phyloP scores from a whole-genome alignment of 2,113 vertebrate genomes.

The Alethe diademata region DNA sequence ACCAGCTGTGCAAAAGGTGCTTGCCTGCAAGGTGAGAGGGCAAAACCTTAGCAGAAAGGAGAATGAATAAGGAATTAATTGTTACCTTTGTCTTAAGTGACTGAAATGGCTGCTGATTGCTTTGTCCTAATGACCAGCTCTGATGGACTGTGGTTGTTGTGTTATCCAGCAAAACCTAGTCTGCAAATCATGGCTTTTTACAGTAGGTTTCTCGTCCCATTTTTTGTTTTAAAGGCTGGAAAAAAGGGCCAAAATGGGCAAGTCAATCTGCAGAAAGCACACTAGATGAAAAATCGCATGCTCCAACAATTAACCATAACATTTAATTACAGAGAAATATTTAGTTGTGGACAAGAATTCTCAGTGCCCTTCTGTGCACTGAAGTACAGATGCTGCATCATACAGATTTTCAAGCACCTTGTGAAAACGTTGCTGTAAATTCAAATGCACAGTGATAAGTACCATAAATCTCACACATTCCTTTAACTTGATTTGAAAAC shows the following conservation, averaged over 20 bases:
- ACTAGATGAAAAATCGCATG: not conserved
- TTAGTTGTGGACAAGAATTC: not conserved
- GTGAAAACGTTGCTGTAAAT: not conserved
- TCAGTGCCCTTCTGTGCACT: not conserved
- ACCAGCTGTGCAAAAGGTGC: constrained; percentile 64
- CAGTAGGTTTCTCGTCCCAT: not conserved
- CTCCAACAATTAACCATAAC: not conserved
- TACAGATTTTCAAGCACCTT: not conserved
- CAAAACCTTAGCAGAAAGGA: constrained; percentile 44
- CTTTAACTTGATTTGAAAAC: not conserved
- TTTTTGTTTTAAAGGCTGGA: not conserved
- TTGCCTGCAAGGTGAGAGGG: constrained; percentile 5
- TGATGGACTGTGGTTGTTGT: not conserved
- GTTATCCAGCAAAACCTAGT: not conserved
- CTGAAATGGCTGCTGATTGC: constrained; percentile 24
- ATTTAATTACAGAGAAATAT: not conserved
- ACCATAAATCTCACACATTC: not conserved
- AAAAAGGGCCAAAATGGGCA: not conserved
- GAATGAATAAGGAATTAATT: constrained; percentile 44
- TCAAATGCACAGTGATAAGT: not conserved
- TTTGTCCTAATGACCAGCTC: not conserved
- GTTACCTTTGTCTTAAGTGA: constrained; percentile 19
- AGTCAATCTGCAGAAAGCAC: not conserved
- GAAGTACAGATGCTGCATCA: not conserved
- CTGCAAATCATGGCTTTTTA: not conserved